These are phyloP conservation scores for Procambarus clarkii DNA, from an alignment of 1,140 invertebrate genomes.

Conservation along the genomic window DNA sequence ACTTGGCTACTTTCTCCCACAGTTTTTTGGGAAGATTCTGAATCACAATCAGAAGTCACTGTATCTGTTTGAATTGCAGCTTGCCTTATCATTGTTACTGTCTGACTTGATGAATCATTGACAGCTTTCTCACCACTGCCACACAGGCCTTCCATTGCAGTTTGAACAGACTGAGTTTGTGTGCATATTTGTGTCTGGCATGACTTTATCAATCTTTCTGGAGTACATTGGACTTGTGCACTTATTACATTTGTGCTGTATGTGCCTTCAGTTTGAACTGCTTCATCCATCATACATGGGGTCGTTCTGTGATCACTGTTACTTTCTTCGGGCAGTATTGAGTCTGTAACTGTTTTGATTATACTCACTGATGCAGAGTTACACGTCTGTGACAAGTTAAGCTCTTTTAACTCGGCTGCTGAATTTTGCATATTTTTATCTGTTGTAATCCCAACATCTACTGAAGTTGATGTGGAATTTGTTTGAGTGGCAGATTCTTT, in stretches of 20 bases:
- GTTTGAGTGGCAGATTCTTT: neutral
- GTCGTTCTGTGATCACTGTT: neutral
- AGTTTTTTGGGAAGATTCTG: neutral
- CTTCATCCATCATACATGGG: neutral
- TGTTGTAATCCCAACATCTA: neutral
- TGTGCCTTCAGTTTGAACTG: neutral
- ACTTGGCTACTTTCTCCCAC: neutral
- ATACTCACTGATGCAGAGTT: neutral
- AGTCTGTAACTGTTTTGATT: neutral
- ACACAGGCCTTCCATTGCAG: neutral
- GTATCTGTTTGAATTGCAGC: conserved; percentile 40
- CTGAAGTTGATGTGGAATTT: neutral
- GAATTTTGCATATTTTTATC: neutral
- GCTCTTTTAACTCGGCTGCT: neutral
- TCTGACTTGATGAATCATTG: conserved; percentile 46
- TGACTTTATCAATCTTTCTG: conserved; percentile 33
- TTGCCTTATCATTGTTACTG: conserved; percentile 10
- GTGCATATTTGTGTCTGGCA: conserved; percentile 27
- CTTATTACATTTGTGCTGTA: neutral
- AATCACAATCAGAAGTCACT: neutral
- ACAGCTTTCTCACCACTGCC: neutral
- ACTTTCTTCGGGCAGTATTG: conserved; percentile 30
- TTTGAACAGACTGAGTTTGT: conserved; percentile 9
- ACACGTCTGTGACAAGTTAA: too few relatives aligned
- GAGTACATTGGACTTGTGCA: conserved; percentile 22